These are phyloP conservation scores for Dufourea novaeangliae DNA, from an alignment of 1,140 invertebrate species.

Conservation along the genomic window DNA sequence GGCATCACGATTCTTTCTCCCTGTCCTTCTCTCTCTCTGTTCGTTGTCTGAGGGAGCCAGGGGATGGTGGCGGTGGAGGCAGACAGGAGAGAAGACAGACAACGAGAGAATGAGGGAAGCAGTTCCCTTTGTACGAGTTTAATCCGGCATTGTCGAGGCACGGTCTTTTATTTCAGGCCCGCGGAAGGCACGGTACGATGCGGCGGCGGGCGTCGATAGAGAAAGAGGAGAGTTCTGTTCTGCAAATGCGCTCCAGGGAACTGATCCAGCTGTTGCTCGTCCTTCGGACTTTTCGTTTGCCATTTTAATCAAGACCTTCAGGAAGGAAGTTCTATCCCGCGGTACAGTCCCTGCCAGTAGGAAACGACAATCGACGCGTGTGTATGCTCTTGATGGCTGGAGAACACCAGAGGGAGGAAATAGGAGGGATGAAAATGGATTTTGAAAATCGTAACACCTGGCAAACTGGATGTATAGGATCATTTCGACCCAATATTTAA, in stretches of 20 bases:
- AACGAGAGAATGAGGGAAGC: slow-evolving; percentile 56
- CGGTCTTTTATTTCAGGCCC: slow-evolving; percentile 76
- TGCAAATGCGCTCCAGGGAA: slow-evolving; percentile 81
- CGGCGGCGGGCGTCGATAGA: slow-evolving; percentile 75
- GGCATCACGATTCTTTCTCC: slow-evolving; percentile 59
- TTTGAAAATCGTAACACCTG: too few relatives aligned
- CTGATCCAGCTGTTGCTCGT: slow-evolving; percentile 81
- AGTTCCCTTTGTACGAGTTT: slow-evolving; percentile 79
- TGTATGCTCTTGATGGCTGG: neutral
- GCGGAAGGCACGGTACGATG: slow-evolving; percentile 60
- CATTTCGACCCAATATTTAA: too few relatives aligned
- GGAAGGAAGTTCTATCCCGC: slow-evolving; percentile 77
- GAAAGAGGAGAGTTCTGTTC: slow-evolving; percentile 81
- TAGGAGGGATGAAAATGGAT: too few relatives aligned
- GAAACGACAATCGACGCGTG: slow-evolving; percentile 11
- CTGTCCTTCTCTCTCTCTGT: slow-evolving; percentile 18
- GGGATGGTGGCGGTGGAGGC: neutral
- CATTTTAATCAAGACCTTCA: slow-evolving; percentile 81
- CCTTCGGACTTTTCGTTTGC: slow-evolving; percentile 75
- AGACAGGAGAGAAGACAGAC: slow-evolving; percentile 56
- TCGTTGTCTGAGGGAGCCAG: slow-evolving; percentile 1
- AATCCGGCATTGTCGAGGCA: slow-evolving; percentile 80
- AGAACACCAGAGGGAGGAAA: too few relatives aligned
- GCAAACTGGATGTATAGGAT: too few relatives aligned
- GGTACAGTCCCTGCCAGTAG: slow-evolving; percentile 65